Base-by-base conservation (phyloP, 1,140 invertebrate genomes). In the Aphaenogaster floridana region DNA sequence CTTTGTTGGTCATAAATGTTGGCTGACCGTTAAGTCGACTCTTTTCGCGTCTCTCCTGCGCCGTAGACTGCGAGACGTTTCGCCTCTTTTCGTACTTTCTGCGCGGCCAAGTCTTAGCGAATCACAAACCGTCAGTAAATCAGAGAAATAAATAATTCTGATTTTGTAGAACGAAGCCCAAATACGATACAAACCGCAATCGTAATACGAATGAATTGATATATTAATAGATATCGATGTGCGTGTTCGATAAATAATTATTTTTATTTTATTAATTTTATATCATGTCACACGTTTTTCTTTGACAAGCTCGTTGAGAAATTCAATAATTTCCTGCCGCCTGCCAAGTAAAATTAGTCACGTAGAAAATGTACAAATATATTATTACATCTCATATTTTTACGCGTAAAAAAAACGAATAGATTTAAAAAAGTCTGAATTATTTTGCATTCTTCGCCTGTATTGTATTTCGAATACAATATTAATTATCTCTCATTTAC, bases 11-110 rank as follows among this genome's bases (percentile, higher is more conserved):
- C 81, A 28, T 91, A 88, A 90, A 91, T 83, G 86, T 28, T 72
- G 76, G 57, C 59, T 88, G 64, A 91, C 90, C 90, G 90, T 91
- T 91, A 91, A 90, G 69, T 90, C 45, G 50, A 76, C 86, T 91
- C 86, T 85, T 88, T 86, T 64, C 50, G 7, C 54, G 68, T 74
- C 39, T 21, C n/a, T 74, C 34, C 17, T 17, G 13, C 9, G 45
- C 2, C 59, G 15, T 79, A 28, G 21, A 28, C 63, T 9, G 63
- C 81, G 84, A 28, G 66, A 84, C 50, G 74, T 86, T 71, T 52
- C 64, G 48, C 9, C 42, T 89, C 77, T 77, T 89, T 89, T 59
- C 48, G n/a, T 54, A 13, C 28, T 76, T 76, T 59, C 11, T 21
- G 36, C 54, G 7, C 21, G 21, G 7, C 13, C 54, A 21, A 48